Base-by-base conservation (phyloP, 2,888 invertebrate genomes). In the Acleris holmiana region DNA sequence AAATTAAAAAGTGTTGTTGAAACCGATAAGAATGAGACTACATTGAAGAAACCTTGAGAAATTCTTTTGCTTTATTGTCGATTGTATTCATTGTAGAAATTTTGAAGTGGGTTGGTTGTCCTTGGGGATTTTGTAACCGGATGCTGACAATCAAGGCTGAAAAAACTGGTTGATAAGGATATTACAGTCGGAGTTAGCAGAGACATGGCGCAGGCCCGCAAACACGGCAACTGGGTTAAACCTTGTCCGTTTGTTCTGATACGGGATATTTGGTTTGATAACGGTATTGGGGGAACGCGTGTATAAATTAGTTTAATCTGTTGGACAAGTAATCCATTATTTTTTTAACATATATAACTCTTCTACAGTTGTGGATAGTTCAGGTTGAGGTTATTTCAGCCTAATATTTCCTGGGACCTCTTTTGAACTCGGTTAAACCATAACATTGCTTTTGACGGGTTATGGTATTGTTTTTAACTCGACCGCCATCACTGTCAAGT, bases 161-260 rank as follows among this genome's bases (percentile, higher is more conserved):
- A 74, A 77, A 77, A 79, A 78, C 77, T 69, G 67, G 70, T 68
- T 76, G 88, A 89, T 89, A 88, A 85, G 76, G 71, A 74, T 77
- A 73, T 74, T 78, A 73, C 44, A 44, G 44, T 74, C 78, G 77
- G 74, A 75, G 81, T 76, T 77, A 71, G 71, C 75, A 73, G 74
- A 76, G 68, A 80, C 68, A 77, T 49, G 66, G 68, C 66, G 47
- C 51, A 51, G 57, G 58, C 48, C 48, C 19, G 58, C 82, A 84
- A 85, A 85, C 77, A 82, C 67, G 65, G 60, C 62, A 88, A 82
- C 72, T 82, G 74, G 87, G 85, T 85, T 88, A 84, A 85, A 76
- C 81, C 80, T 76, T 79, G 76, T 77, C 71, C 68, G 67, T 62
- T 71, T 67, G 57, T 67, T 77, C 76, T 79, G 78, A 78, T 76